Evolutionary conservation across 2,888 invertebrate genomes (phyloP), one percentile per base, ranked within the genome.

Genomic region (Heliconius hortense): DNA sequence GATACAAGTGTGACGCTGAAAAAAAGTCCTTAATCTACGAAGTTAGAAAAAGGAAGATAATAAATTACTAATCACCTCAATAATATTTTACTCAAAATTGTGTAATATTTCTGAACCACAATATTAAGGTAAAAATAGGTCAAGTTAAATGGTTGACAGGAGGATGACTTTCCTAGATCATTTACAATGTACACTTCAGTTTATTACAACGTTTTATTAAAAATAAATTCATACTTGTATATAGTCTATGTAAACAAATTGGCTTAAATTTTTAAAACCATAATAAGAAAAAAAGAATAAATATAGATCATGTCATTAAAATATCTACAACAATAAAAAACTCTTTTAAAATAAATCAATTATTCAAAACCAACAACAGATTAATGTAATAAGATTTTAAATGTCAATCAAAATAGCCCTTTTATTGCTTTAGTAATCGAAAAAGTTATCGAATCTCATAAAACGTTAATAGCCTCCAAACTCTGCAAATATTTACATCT

Each of bases 371-470:
- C n/a, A 53, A n/a, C 31, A 21, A 56, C 28, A 24, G 24, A 35
- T 66, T 64, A 26, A 24, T 18, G 68, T 53, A 69, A 53, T 35
- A 53, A 35, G n/a, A 21, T 74, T 74, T 74, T 63, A 35, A 74
- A 63, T 69, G 69, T 74, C 74, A 63, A 63, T 74, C 53, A 63
- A 63, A 74, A 63, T 69, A 74, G 63, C 56, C 35, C 31, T 35
- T 74, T 74, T 72, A 62, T 74, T 62, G 31, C 53, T 62, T 67
- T 18, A 39, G 71, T 76, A 74, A 77, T 77, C 67, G 74, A 72
- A 77, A 77, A 77, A 77, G 76, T 74, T 77, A 71, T 59, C 71
- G 63, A 68, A 77, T 72, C 68, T 74, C 74, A 63, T 74, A 72
- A 74, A 77, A 72, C 74, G 72, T 72, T 77, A 74, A 74, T 72